Conservation (phyloP, 1,140 invertebrate species). For the Hycleus cichorii region DNA sequence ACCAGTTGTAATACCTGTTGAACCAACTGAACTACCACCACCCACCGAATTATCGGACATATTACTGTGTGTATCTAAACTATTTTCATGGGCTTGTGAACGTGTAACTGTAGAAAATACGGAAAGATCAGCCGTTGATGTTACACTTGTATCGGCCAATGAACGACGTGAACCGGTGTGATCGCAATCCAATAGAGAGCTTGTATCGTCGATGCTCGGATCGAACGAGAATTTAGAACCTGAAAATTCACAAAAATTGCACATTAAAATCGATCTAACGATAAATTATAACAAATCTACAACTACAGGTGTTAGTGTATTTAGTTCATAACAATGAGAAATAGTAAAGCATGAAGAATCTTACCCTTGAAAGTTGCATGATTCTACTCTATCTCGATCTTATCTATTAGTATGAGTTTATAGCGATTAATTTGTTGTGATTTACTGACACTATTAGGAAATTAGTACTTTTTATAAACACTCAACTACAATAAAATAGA, state of each 20-base stretch:
- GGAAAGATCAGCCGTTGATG: constrained; percentile 72
- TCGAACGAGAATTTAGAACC: constrained; percentile 62
- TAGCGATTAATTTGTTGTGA: too few species aligned
- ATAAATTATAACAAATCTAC: too few species aligned
- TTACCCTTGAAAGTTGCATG: too few species aligned
- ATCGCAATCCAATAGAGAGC: constrained; percentile 50
- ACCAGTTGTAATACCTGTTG: constrained; percentile 35
- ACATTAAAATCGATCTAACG: too few species aligned
- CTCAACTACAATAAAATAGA: too few species aligned
- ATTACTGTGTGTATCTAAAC: constrained; percentile 65
- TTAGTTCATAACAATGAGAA: too few species aligned
- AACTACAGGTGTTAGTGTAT: too few species aligned
- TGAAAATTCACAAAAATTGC: constrained; percentile 28
- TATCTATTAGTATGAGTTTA: too few species aligned
- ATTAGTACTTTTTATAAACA: too few species aligned
- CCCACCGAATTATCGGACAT: constrained; percentile 56
- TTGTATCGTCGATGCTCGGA: constrained; percentile 58
- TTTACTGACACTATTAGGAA: too few species aligned
- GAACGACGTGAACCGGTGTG: constrained; percentile 63
- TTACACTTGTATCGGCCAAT: constrained; percentile 73
- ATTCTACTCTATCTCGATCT: too few species aligned
- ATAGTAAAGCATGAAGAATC: too few species aligned
- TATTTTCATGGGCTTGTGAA: constrained; percentile 65
- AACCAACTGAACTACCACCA: constrained; percentile 54
- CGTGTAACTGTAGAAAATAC: constrained; percentile 67